Conservation (phyloP, 1,140 invertebrate species). For the Andricus grossulariae region DNA sequence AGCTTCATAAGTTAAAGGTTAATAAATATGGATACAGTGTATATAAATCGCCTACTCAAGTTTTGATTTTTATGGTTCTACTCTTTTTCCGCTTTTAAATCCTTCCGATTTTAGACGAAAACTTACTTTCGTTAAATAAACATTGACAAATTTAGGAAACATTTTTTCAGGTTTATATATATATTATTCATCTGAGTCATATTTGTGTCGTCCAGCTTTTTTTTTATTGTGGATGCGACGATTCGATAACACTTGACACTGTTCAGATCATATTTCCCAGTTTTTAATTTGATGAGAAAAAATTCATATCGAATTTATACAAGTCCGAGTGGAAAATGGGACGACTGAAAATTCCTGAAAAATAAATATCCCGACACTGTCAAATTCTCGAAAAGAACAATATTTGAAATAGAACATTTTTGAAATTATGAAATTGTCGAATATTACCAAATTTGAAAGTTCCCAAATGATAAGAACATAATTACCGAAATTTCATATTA, state of each 20-base stretch:
- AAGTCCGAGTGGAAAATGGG: too few species aligned
- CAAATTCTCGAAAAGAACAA: too few species aligned
- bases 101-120: background rate
- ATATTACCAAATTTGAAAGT: too few species aligned
- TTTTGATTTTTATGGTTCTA: background rate
- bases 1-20: background rate
- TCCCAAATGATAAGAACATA: too few species aligned
- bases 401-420: too few species aligned
- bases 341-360: too few species aligned
- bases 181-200: background rate
- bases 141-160: background rate
- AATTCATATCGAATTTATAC: too few species aligned
- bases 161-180: background rate
- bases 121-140: background rate
- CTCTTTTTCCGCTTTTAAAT: background rate
- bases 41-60: background rate
- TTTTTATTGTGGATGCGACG: background rate
- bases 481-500: too few species aligned
- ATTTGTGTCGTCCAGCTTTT: background rate
- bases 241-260: background rate
- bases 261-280: too few species aligned
- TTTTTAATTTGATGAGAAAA: too few species aligned
- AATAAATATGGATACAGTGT: slow-evolving; percentile 14
- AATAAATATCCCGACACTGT: too few species aligned
- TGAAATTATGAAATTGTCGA: too few species aligned